Evolutionary conservation across 2,797 vertebrate genomes (phyloP).

Genomic region (Pelobates cultripes): DNA sequence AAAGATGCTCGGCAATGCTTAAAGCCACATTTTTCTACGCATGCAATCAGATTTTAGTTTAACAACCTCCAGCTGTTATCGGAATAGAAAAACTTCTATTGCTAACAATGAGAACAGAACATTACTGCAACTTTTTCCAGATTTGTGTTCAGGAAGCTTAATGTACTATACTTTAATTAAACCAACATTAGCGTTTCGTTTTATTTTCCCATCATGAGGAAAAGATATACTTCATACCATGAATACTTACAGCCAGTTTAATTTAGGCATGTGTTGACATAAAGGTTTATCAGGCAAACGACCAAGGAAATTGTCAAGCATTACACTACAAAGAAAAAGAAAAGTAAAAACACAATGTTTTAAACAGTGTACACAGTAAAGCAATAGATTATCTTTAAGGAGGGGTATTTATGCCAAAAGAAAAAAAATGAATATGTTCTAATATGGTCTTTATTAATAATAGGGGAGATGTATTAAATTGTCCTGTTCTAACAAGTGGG

Average conservation of each 20-base stretch:
- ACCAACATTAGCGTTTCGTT: neutral
- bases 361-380: neutral
- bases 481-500: no score
- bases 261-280: constrained; percentile 87
- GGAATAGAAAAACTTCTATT: no score
- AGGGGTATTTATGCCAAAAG: no score
- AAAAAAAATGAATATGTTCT: no score
- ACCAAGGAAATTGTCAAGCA: constrained; percentile 88
- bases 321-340: constrained; percentile 72
- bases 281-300: constrained; percentile 82
- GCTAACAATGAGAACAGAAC: neutral
- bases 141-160: constrained; percentile 2
- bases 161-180: neutral
- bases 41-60: no score
- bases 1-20: no score
- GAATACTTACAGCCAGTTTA: constrained; percentile 94
- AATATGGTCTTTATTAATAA: no score
- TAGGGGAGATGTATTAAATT: no score
- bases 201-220: neutral
- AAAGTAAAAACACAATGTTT: neutral
- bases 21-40: no score
- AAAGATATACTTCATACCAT: neutral
- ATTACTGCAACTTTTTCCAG: neutral
- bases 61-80: no score
- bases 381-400: no score